phyloP scores from a whole-genome alignment of 1,140 invertebrate species.

The Tribolium castaneum region DNA sequence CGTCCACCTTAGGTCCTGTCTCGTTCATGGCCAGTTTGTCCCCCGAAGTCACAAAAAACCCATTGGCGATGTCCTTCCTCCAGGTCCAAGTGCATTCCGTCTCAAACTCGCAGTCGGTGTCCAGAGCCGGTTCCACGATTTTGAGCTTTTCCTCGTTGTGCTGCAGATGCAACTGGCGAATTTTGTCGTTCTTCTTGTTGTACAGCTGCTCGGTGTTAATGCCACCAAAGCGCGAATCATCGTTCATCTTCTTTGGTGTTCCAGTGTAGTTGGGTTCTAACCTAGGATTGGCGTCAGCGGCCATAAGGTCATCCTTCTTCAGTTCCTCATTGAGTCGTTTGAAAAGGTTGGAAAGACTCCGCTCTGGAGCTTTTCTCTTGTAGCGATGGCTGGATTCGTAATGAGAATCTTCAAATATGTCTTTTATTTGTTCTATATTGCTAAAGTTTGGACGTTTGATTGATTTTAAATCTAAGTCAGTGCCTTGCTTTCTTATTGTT shows the following conservation, averaged over 20 bases:
- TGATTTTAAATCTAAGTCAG: conserved; percentile 36
- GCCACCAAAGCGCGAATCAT: conserved; percentile 42
- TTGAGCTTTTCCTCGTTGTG: conserved; percentile 43
- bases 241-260: neutral
- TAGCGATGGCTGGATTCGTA: conserved; percentile 41
- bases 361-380: conserved; percentile 44
- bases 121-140: conserved; percentile 44
- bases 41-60: conserved; percentile 57
- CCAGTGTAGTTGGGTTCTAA: conserved; percentile 52
- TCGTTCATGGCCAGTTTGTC: conserved; percentile 48
- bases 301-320: conserved; percentile 52
- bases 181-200: conserved; percentile 52
- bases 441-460: conserved; percentile 53
- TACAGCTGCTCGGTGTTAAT: conserved; percentile 49
- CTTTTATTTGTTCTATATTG: conserved; percentile 53
- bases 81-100: conserved; percentile 60
- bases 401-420: conserved; percentile 43
- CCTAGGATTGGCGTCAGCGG: conserved; percentile 52
- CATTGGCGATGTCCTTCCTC: conserved; percentile 59
- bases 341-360: conserved; percentile 10
- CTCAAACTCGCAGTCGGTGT: conserved; percentile 60
- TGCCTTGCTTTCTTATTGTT: conserved; percentile 29
- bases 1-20: conserved; percentile 57
- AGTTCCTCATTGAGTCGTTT: conserved; percentile 48
- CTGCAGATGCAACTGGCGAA: conserved; percentile 49